Percentiles rank a stretch among this genome's conserved stretches.
Conservation (phyloP, 2,888 invertebrate species). For the Deilephila porcellus region DNA sequence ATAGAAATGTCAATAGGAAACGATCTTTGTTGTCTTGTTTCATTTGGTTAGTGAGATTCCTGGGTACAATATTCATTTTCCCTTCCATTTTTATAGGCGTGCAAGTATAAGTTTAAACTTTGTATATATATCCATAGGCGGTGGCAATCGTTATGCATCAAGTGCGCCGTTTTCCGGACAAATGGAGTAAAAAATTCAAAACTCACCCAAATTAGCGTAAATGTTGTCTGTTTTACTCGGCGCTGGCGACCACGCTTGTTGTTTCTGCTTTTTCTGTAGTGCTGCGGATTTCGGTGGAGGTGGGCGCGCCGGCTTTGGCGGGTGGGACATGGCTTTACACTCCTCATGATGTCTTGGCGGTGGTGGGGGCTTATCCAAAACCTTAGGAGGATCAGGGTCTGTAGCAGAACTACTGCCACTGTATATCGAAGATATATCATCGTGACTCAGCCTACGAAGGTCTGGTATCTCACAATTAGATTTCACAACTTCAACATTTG, state of each 20-base stretch:
- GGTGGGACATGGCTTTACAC: conserved; percentile 79
- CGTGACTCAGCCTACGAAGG: conserved; percentile 73
- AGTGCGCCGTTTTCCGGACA: not conserved
- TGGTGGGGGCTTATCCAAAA: conserved; percentile 88
- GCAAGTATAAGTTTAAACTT: no score
- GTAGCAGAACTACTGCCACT: conserved; percentile 73
- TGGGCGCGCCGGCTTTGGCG: conserved; percentile 88
- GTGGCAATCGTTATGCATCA: not conserved
- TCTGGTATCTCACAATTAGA: conserved; percentile 76
- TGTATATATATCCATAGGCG: not conserved
- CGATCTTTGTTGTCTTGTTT: no score
- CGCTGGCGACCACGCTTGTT: conserved; percentile 74
- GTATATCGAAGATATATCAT: conserved; percentile 83
- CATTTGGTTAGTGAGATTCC: no score
- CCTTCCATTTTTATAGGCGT: no score
- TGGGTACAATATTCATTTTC: no score
- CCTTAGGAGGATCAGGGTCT: conserved; percentile 72
- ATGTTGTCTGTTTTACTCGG: conserved; percentile 83
- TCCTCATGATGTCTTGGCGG: conserved; percentile 87
- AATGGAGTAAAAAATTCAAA: not conserved
- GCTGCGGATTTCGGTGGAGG: conserved; percentile 90
- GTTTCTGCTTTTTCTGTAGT: conserved; percentile 85
- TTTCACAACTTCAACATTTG: conserved; percentile 91
- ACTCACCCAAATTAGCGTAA: conserved; percentile 92
- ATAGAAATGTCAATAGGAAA: no score